These are phyloP conservation scores for Saguinus midas DNA, from an alignment of 2,113 vertebrate species.

Conservation along the genomic window DNA sequence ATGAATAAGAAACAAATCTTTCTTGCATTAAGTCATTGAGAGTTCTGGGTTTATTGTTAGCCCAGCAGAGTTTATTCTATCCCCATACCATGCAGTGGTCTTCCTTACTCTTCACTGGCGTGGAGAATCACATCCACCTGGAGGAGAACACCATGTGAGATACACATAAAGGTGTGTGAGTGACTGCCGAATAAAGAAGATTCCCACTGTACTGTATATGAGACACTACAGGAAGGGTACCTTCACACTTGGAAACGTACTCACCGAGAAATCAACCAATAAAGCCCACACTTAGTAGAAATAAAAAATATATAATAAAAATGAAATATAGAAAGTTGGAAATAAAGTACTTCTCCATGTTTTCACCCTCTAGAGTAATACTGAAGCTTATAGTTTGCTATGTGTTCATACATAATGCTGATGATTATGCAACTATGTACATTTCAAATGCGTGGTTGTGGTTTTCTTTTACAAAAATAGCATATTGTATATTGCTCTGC, in stretches of 20 bases:
- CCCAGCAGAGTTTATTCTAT: background rate
- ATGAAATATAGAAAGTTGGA: background rate
- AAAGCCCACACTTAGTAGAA: no score
- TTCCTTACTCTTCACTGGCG: background rate
- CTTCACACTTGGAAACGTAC: no score
- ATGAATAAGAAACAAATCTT: background rate
- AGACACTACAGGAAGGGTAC: no score
- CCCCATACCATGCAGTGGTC: background rate
- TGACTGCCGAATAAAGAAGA: background rate
- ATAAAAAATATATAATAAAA: no score
- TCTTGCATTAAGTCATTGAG: background rate
- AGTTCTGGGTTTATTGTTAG: background rate
- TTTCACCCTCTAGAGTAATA: background rate
- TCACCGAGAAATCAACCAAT: no score
- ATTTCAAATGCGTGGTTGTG: background rate
- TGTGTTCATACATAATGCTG: background rate
- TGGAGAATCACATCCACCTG: background rate
- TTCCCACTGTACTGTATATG: no score
- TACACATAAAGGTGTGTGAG: background rate
- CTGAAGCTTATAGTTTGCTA: background rate
- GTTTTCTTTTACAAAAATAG: slow-evolving; percentile 38
- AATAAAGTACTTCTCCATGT: background rate
- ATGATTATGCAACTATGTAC: background rate
- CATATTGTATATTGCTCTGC: background rate
- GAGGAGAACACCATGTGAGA: background rate